Conservation (phyloP, 2,797 vertebrate genomes). For the Spondyliosoma cantharus region DNA sequence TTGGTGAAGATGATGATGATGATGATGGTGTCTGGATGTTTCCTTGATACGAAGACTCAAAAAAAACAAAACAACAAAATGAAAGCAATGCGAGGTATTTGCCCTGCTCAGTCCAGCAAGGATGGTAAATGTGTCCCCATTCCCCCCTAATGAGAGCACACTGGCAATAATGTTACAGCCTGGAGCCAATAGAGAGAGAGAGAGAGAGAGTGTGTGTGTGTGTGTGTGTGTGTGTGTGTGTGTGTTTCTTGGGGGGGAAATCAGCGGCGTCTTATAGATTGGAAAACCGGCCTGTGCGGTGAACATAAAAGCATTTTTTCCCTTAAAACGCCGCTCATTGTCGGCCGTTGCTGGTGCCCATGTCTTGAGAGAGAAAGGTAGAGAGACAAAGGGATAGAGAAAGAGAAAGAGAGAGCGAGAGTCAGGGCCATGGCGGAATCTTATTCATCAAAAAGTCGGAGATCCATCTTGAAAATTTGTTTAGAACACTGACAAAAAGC, state of each 20-base stretch:
- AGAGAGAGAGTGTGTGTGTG: conserved; percentile 7
- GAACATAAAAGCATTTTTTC: conserved; percentile 26
- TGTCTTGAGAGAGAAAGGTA: conserved; percentile 7
- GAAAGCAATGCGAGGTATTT: conserved; percentile 19
- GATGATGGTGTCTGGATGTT: conserved; percentile 15
- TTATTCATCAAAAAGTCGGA: conserved; percentile 43
- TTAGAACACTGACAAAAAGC: conserved; percentile 23
- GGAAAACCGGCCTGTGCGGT: conserved; percentile 35
- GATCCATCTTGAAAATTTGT: conserved; percentile 12
- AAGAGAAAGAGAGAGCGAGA: not conserved
- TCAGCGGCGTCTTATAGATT: conserved; percentile 35
- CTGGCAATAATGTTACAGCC: conserved; percentile 53
- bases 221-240: conserved; percentile 13
- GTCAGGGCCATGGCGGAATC: conserved; percentile 8
- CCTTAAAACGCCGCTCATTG: conserved; percentile 21
- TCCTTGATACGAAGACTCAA: conserved; percentile 24
- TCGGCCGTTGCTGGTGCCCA: not conserved
- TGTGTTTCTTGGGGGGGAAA: conserved; percentile 14
- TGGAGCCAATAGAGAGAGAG: conserved; percentile 35
- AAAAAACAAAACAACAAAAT: not conserved
- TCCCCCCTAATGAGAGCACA: conserved; percentile 49
- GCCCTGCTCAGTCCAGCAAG: conserved; percentile 20
- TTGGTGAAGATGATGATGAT: conserved; percentile 15
- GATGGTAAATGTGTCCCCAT: conserved; percentile 49
- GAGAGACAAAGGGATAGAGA: conserved; percentile 8